Evolutionary conservation across 2,797 vertebrate genomes (phyloP).

Genomic region (Tolypeutes matacus): DNA sequence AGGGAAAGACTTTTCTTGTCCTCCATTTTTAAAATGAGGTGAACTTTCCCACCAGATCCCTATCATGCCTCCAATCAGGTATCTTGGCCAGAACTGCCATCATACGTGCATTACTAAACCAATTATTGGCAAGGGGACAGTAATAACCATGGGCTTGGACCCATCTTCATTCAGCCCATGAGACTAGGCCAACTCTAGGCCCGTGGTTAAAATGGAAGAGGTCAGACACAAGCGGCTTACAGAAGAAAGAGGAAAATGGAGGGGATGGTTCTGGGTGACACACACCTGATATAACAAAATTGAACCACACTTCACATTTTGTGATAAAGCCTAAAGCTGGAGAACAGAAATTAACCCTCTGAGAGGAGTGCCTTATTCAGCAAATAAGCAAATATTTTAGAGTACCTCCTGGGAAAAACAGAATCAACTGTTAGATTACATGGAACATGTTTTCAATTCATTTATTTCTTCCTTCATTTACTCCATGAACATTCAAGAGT

Average conservation of each 20-base stretch:
- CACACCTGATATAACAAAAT: neutral
- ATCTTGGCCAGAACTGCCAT: too few species aligned
- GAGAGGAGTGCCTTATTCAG: neutral
- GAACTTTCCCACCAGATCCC: neutral
- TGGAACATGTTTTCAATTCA: neutral
- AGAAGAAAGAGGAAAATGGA: neutral
- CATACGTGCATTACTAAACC: neutral
- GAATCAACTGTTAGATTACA: too few species aligned
- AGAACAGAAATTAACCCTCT: neutral
- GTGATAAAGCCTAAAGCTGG: neutral
- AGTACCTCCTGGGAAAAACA: neutral
- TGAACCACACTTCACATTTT: neutral
- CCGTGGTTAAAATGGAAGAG: neutral
- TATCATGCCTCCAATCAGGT: too few species aligned
- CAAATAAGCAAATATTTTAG: neutral
- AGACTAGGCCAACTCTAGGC: neutral
- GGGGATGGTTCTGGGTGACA: too few species aligned
- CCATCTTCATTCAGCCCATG: accelerated
- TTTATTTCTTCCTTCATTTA: neutral
- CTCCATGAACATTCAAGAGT: neutral
- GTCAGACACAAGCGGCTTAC: too few species aligned
- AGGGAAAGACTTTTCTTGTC: neutral
- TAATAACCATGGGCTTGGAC: accelerated
- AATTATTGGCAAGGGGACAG: too few species aligned
- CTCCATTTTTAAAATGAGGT: neutral